Evolutionary conservation across 1,140 invertebrate genomes (phyloP).

Genomic region (Cydia amplana): DNA sequence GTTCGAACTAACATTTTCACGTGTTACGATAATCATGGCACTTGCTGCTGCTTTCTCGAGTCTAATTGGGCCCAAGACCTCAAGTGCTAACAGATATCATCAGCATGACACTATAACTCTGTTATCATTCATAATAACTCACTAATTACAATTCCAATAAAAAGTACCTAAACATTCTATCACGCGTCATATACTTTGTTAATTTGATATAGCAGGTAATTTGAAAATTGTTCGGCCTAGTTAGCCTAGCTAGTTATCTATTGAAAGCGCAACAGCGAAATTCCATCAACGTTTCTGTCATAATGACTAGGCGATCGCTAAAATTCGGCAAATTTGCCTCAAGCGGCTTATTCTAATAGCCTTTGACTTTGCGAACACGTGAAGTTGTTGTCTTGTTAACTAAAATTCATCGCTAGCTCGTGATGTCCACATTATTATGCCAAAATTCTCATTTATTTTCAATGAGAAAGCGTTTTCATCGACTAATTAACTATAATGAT

Average conservation of each 20-base stretch:
- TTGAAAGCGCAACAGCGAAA: constrained; percentile 25
- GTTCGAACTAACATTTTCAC: no score
- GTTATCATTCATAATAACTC: no score
- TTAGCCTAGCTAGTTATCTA: constrained; percentile 23
- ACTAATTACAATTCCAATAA: no score
- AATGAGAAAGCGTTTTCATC: not conserved
- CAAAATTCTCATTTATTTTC: not conserved
- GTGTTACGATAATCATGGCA: no score
- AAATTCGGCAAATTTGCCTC: constrained; percentile 29
- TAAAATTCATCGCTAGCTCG: not conserved
- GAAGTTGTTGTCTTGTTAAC: constrained; percentile 28
- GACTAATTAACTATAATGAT: not conserved
- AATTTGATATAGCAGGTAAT: constrained; percentile 12
- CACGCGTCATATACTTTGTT: not conserved
- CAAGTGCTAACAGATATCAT: no score
- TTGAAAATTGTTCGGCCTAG: constrained; percentile 11
- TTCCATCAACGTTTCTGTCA: constrained; percentile 23
- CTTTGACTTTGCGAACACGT: constrained; percentile 20
- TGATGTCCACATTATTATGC: not conserved
- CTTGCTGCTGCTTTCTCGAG: no score
- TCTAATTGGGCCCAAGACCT: no score
- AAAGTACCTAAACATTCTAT: no score
- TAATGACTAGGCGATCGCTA: constrained; percentile 23
- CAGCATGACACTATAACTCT: no score
- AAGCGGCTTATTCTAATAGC: constrained; percentile 22